Conservation (phyloP, 2,797 vertebrate genomes). For the Moxostoma hubbsi region DNA sequence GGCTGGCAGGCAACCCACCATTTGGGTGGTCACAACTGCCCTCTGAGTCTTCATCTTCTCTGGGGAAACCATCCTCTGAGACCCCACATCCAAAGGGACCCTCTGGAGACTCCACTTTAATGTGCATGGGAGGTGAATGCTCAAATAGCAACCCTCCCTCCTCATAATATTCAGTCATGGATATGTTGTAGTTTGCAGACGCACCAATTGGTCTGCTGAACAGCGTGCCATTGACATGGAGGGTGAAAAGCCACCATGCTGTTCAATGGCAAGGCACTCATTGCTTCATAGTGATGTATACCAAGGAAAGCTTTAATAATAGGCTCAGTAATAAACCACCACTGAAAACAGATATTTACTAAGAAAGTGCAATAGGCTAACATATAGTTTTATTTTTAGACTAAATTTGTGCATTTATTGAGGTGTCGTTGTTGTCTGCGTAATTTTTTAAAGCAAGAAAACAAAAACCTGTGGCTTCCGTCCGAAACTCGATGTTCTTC, state of each 20-base stretch:
- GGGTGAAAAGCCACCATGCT: slow-evolving; percentile 48
- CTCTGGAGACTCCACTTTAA: slow-evolving; percentile 87
- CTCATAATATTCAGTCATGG: slow-evolving; percentile 87
- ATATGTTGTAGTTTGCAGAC: slow-evolving; percentile 73
- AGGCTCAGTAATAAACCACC: not conserved
- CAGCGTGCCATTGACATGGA: slow-evolving; percentile 66
- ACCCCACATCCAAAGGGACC: slow-evolving; percentile 79
- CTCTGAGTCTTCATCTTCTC: slow-evolving; percentile 83
- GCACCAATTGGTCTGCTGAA: slow-evolving; percentile 72
- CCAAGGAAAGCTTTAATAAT: slow-evolving; percentile 20
- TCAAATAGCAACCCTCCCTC: slow-evolving; percentile 86
- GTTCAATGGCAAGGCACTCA: slow-evolving; percentile 35
- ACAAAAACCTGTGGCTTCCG: slow-evolving; percentile 65
- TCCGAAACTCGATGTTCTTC: slow-evolving; percentile 52
- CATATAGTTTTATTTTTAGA: not conserved
- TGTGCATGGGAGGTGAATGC: slow-evolving; percentile 87
- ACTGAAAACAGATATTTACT: not conserved
- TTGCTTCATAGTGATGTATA: slow-evolving; percentile 29
- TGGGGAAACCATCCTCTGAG: slow-evolving; percentile 83
- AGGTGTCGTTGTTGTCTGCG: not conserved
- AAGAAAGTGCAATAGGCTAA: not conserved
- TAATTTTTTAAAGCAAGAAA: slow-evolving; percentile 2
- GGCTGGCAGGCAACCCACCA: slow-evolving; percentile 73
- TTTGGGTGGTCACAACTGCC: slow-evolving; percentile 79
- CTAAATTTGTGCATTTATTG: not conserved